Conservation (phyloP, 2,888 invertebrate genomes). For the Notocelia uddmanniana region DNA sequence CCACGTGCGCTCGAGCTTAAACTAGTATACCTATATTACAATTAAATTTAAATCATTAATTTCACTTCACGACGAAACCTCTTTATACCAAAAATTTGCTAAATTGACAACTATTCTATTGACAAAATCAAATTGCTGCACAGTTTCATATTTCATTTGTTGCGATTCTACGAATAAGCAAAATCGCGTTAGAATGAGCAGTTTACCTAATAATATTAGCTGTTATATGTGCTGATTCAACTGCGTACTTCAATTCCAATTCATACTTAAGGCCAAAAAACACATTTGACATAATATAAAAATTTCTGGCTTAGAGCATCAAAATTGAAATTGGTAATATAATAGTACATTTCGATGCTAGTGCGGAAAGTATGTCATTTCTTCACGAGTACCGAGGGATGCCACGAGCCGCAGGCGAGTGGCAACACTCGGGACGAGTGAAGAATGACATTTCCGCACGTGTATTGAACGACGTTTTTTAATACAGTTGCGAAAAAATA, state of each 20-base stretch:
- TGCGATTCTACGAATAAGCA: neutral
- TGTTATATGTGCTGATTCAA: neutral
- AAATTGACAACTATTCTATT: neutral
- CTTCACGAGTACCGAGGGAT: too few relatives aligned
- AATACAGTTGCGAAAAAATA: too few relatives aligned
- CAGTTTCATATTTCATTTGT: constrained; percentile 16
- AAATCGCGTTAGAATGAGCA: neutral
- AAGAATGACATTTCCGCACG: too few relatives aligned
- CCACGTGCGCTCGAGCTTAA: too few relatives aligned
- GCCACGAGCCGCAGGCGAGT: too few relatives aligned
- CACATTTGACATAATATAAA: neutral
- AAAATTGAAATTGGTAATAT: neutral
- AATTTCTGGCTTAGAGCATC: neutral
- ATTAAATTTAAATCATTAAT: neutral
- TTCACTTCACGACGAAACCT: neutral
- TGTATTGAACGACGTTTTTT: too few relatives aligned
- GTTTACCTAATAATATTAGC: neutral
- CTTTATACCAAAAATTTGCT: neutral
- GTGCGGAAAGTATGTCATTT: too few relatives aligned
- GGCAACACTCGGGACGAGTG: too few relatives aligned
- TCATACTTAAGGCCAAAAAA: too few relatives aligned
- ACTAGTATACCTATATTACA: too few relatives aligned
- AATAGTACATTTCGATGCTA: too few relatives aligned
- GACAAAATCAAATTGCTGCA: neutral
- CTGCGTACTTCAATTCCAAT: neutral